Evolutionary conservation across 2,113 vertebrate genomes (phyloP), one percentile per base, ranked within the genome.

Genomic region (Neogale vison): DNA sequence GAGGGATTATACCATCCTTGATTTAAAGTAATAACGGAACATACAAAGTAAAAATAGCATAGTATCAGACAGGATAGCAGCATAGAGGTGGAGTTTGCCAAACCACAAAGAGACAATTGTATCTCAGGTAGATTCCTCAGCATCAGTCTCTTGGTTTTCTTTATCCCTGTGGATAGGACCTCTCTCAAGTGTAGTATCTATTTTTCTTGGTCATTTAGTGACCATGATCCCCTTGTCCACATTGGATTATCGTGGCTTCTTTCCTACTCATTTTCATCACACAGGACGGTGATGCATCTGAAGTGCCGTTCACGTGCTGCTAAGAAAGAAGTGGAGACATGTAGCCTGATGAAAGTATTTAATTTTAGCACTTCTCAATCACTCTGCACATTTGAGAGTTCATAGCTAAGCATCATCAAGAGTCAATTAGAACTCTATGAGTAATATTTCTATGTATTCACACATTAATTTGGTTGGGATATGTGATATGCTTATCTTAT

Each of bases 1-100:
- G 96, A 97, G 83, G 98, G 96, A 96, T 98, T 98, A 96, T 93
- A 97, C 93, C 24, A 1, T 98, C 47, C 89, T 87, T 98, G 97
- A 97, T 98, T 98, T 97, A 96, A 98, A 98, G 98, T 98, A 72
- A 69, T 77, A 98, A 97, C 93, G 71, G 96, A 98, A 97, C 7
- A 93, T 52, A 97, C 97, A 96, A 69, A 96, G 89, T 93, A 95
- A 63, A 77, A 0, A 0, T 85, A 93, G 55, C 20, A 90, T 50
- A 67, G 61, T n/a, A 36, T 93, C 9, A 90, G 72, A 87, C 86
- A 96, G 88, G n/a, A 83, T 9, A 90, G 18, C 11, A 94, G 45
- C 11, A 26, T 87, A 74, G 65, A 87, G 57, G 45, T 10, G 47
- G 88, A 83, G 55, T 24, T 5, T 13, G 23, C 26, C 10, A 7